Evolutionary conservation across 2,888 invertebrate genomes (phyloP), one percentile per base, ranked within the genome.

Genomic region (Tineola bisselliella): DNA sequence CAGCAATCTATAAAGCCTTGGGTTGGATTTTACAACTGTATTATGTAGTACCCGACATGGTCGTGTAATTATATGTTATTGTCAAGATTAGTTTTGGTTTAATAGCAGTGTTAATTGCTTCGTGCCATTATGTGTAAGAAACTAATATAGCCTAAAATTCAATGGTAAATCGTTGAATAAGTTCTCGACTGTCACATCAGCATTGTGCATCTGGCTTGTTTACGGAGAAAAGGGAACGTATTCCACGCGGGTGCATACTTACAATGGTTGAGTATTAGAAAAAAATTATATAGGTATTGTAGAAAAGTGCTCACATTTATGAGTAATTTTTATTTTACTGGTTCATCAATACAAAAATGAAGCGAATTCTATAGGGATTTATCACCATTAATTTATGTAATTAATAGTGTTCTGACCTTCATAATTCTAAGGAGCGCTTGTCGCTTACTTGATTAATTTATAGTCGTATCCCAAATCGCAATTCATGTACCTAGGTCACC

Each of bases 391-490:
- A 48, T 48, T 48, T 48, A 10, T 48, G 10, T 48, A 48, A 48
- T 48, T 6, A 48, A 48, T 48, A 48, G 48, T 48, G 15, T n/a
- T 8, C 48, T 48, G 48, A 48, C 48, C 48, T 48, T 48, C 48
- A 15, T 17, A 48, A 17, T 48, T 48, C 48, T 48, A 48, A 48
- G 48, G 48, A 15, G 48, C 13, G 17, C 48, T 44, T 48, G 48
- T 48, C 48, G 48, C 48, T 48, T 48, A 48, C 48, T 48, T 48
- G 48, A 48, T 48, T 48, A 48, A 48, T 48, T 48, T 48, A 48
- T 48, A 48, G 48, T 48, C 48, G 8, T 17, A 48, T 48, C 48
- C 15, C 4, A 48, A 48, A 48, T 15, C 48, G 48, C 48, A 48
- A 48, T 17, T 48, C 48, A 48, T 17, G 13, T 5, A 13, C 48